Evolutionary conservation across 2,888 invertebrate genomes (phyloP).

Genomic region (Druceiella hillmani): DNA sequence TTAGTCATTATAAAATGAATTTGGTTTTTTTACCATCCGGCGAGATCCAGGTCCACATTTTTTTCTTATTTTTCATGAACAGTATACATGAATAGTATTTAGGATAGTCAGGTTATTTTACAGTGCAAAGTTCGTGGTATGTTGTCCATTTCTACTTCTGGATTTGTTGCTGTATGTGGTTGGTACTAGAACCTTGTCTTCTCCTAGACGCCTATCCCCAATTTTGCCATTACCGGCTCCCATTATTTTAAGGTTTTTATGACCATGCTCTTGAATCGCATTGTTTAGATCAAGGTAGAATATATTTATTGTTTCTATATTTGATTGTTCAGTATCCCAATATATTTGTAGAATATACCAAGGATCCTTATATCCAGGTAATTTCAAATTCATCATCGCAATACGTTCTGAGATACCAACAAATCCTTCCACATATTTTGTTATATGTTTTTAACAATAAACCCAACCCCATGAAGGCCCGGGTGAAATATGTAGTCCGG

Average conservation of each 20-base stretch:
- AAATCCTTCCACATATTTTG: slow-evolving; percentile 18
- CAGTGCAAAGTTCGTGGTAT: slow-evolving; percentile 14
- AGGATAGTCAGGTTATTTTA: slow-evolving; percentile 17
- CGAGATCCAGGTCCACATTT: slow-evolving; percentile 22
- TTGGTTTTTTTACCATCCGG: slow-evolving; percentile 23
- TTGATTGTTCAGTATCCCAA: slow-evolving; percentile 24
- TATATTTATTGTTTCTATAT: slow-evolving; percentile 16
- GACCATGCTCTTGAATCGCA: slow-evolving; percentile 16
- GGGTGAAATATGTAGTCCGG: slow-evolving; percentile 19
- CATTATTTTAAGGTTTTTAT: slow-evolving; percentile 23
- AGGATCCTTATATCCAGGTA: slow-evolving; percentile 22
- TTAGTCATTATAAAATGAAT: slow-evolving; percentile 21
- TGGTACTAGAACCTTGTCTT: slow-evolving; percentile 18
- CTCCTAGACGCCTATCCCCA: slow-evolving; percentile 19
- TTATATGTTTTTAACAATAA: slow-evolving; percentile 22
- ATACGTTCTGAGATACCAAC: slow-evolving; percentile 25
- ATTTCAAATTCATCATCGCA: slow-evolving; percentile 22
- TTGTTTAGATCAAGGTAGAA: slow-evolving; percentile 23
- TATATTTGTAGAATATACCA: slow-evolving; percentile 25
- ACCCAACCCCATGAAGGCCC: slow-evolving; percentile 23
- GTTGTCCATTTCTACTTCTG: slow-evolving; percentile 23
- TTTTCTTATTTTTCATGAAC: slow-evolving; percentile 19
- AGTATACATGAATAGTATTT: too few species aligned
- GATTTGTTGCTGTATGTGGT: slow-evolving; percentile 15
- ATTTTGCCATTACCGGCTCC: slow-evolving; percentile 21